Evolutionary conservation across 2,113 vertebrate genomes (phyloP), one percentile per base, ranked within the genome.

Genomic region (Nesospiza acunhae): DNA sequence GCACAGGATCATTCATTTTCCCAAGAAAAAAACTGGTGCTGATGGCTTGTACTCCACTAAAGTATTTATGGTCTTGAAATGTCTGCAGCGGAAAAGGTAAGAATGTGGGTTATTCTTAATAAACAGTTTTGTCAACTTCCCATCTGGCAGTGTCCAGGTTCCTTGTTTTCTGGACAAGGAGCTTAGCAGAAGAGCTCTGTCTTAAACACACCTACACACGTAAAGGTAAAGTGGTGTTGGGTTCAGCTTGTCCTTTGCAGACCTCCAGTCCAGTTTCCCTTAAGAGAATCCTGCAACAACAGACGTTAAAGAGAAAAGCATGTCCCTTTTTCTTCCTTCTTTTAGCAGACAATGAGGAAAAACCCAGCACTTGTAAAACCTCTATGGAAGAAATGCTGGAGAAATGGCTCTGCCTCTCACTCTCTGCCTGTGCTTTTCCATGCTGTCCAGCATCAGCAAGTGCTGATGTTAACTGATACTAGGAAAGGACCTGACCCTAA

Each of bases 161-260:
- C 91, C 91, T 96, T 83, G 47, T 96, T 89, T 93, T 53, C 72
- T 83, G 94, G 90, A 26, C 86, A 78, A 87, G 94, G 83, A 89
- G 87, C 60, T 68, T 69, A 91, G 91, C 82, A 88, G 84, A 91
- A 89, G 92, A 52, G 30, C 69, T 81, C 84, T 96, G 74, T 95
- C 85, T 90, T 70, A 81, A 94, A 87, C 73, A 89, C 81, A 49
- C 76, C 88, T 93, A 85, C 66, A 26, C 30, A 3, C 9, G 35
- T 75, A 83, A 85, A 68, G 56, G 37, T 55, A 23, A 62, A 74
- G 23, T 2, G 6, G 5, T 70, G 60, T 74, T 84, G 47, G 16
- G 66, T 59, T 87, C 85, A 90, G 39, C 69, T 96, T 24, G 3
- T 67, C 55, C 41, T 73, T 39, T 53, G 42, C 84, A 91, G 94